Evolutionary conservation across 2,888 invertebrate genomes (phyloP).

Genomic region (Rhagophthalmus giganteus): DNA sequence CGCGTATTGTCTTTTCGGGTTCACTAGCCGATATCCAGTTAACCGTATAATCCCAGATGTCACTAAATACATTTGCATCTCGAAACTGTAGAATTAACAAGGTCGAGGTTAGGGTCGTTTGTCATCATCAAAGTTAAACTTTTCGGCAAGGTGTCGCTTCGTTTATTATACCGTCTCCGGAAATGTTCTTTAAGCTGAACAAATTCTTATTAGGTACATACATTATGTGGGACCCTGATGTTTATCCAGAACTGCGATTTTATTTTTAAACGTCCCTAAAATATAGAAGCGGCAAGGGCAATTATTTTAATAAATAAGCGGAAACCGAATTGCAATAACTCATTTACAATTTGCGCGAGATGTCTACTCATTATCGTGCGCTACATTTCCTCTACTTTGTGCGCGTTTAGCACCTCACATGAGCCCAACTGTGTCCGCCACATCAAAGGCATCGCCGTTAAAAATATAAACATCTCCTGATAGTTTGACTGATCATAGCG

Average conservation of each 20-base stretch:
- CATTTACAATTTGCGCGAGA: conserved; percentile 10
- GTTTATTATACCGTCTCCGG: conserved; percentile 39
- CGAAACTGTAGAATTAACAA: conserved; percentile 14
- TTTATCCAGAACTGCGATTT: too few species aligned
- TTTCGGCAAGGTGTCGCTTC: conserved; percentile 42
- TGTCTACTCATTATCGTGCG: conserved; percentile 27
- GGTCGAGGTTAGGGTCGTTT: conserved; percentile 34
- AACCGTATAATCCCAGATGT: background rate
- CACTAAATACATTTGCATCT: background rate
- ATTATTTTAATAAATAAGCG: conserved; percentile 12
- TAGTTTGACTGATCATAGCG: conserved; percentile 43
- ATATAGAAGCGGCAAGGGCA: background rate
- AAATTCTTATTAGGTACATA: background rate
- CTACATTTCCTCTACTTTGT: conserved; percentile 54
- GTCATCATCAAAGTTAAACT: conserved; percentile 42
- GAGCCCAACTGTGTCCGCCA: conserved; percentile 52
- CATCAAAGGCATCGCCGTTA: conserved; percentile 51
- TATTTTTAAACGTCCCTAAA: too few species aligned
- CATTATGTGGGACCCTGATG: conserved; percentile 6
- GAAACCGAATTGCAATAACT: conserved; percentile 27
- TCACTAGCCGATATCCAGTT: too few species aligned
- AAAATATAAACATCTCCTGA: conserved; percentile 51
- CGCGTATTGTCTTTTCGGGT: too few species aligned
- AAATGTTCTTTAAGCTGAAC: conserved; percentile 5
- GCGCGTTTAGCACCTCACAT: conserved; percentile 52